A percentile compares a stretch with the other conserved stretches of the same genome.
Evolutionary conservation across 2,888 invertebrate species (phyloP).

Genomic region (Lomographa bimaculata): DNA sequence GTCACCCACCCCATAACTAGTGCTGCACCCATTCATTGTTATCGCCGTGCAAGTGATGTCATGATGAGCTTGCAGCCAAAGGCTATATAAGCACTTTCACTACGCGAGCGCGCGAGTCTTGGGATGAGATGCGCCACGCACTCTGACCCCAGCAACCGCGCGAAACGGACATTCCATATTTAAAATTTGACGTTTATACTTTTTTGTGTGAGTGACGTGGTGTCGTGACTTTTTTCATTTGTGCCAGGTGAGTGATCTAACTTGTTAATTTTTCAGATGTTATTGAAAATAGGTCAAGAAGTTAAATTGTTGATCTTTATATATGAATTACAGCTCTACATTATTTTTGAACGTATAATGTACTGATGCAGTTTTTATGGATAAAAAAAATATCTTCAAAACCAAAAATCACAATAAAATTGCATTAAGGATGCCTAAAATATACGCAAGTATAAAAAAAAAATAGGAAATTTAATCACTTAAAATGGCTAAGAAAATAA

Average conservation of each 20-base stretch:
- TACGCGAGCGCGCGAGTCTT: conserved; percentile 66
- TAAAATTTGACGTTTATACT: conserved; percentile 25
- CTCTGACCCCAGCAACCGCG: conserved; percentile 70
- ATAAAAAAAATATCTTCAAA: no score
- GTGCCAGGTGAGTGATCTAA: conserved; percentile 61
- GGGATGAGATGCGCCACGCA: conserved; percentile 64
- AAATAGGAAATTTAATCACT: no score
- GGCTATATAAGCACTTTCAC: conserved; percentile 82
- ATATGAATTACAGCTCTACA: no score
- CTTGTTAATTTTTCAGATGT: conserved; percentile 11
- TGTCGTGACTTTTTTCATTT: conserved; percentile 59
- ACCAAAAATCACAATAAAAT: no score
- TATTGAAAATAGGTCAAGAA: conserved; percentile 5
- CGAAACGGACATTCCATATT: conserved; percentile 31
- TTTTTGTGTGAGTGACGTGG: conserved; percentile 63
- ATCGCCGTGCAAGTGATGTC: conserved; percentile 52
- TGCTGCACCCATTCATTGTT: conserved; percentile 39
- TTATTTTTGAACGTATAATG: no score
- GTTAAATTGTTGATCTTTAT: no score
- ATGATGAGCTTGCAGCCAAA: conserved; percentile 55
- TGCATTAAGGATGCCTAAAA: no score
- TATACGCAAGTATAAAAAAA: no score
- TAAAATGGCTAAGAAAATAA: no score
- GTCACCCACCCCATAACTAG: conserved; percentile 19
- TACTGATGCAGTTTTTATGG: no score